Evolutionary conservation across 2,888 invertebrate genomes (phyloP).

Genomic region (Idaea biselata): DNA sequence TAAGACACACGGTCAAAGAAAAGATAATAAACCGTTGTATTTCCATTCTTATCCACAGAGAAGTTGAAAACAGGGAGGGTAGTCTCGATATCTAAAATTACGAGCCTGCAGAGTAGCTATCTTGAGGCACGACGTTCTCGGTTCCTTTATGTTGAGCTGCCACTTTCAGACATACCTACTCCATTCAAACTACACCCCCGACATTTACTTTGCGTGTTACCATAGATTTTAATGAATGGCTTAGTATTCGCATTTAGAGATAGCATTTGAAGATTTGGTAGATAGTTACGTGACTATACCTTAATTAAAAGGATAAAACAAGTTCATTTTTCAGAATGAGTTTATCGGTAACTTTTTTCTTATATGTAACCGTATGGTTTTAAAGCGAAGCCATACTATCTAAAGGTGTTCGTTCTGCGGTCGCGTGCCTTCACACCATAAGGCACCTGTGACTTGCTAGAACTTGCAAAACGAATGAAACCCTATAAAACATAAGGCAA

Average conservation of each 20-base stretch:
- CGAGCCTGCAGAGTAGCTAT: slow-evolving; percentile 74
- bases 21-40: slow-evolving; percentile 76
- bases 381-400: slow-evolving; percentile 40
- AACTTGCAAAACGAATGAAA: slow-evolving; percentile 27
- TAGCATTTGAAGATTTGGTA: slow-evolving; percentile 9
- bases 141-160: slow-evolving; percentile 73
- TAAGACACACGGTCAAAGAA: slow-evolving; percentile 74
- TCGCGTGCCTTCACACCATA: slow-evolving; percentile 67
- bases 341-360: slow-evolving; percentile 2
- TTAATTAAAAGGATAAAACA: not conserved
- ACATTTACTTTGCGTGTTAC: slow-evolving; percentile 60
- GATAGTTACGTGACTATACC: not conserved
- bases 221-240: slow-evolving; percentile 49
- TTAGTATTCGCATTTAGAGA: slow-evolving; percentile 22
- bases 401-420: slow-evolving; percentile 36
- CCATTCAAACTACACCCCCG: slow-evolving; percentile 66
- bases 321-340: slow-evolving; percentile 2
- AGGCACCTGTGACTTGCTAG: slow-evolving; percentile 36
- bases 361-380: slow-evolving; percentile 15
- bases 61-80: slow-evolving; percentile 49
- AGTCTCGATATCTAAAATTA: slow-evolving; percentile 77
- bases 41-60: slow-evolving; percentile 73
- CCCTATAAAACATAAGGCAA: slow-evolving; percentile 49
- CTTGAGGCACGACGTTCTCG: slow-evolving; percentile 63
- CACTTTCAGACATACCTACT: slow-evolving; percentile 69